Conservation (phyloP, 1,140 invertebrate species). For the Nasonia longicornis region DNA sequence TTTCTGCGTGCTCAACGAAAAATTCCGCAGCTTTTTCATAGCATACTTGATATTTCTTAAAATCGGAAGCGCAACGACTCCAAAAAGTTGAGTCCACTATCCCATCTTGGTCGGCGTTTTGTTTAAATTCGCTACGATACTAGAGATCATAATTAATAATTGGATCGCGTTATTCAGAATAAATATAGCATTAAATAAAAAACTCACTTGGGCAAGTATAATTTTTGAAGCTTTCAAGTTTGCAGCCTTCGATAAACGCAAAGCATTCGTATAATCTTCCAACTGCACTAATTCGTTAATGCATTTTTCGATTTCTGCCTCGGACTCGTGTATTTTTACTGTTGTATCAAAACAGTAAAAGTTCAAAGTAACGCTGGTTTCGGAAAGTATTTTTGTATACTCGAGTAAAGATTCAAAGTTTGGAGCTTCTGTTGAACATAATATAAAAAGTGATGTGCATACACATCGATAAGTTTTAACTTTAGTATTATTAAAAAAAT, state of each 20-base stretch:
- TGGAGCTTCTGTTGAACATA: slow-evolving; percentile 63
- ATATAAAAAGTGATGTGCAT: slow-evolving; percentile 10
- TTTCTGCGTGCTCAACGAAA: slow-evolving; percentile 68
- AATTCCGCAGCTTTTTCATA: slow-evolving; percentile 71
- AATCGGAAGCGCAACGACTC: slow-evolving; percentile 71
- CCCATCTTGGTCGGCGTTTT: slow-evolving; percentile 56
- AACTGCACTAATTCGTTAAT: slow-evolving; percentile 68
- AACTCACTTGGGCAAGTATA: slow-evolving; percentile 60
- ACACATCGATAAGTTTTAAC: neutral
- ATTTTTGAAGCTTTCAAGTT: slow-evolving; percentile 61
- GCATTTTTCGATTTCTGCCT: slow-evolving; percentile 65
- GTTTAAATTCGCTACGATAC: slow-evolving; percentile 58
- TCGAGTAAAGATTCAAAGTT: slow-evolving; percentile 69
- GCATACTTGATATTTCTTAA: slow-evolving; percentile 70
- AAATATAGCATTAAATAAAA: neutral
- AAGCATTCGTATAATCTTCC: slow-evolving; percentile 70
- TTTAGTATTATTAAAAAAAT: slow-evolving; percentile 8
- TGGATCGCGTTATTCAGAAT: neutral
- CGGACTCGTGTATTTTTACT: slow-evolving; percentile 55
- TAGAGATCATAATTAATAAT: slow-evolving; percentile 25
- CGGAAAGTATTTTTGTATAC: slow-evolving; percentile 68
- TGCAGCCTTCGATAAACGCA: slow-evolving; percentile 71
- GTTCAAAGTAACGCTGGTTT: slow-evolving; percentile 59
- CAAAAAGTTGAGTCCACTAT: slow-evolving; percentile 69
- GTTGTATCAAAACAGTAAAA: slow-evolving; percentile 58